phyloP scores from a whole-genome alignment of 2,797 vertebrate genomes.

The Notoglanidium macrostoma region DNA sequence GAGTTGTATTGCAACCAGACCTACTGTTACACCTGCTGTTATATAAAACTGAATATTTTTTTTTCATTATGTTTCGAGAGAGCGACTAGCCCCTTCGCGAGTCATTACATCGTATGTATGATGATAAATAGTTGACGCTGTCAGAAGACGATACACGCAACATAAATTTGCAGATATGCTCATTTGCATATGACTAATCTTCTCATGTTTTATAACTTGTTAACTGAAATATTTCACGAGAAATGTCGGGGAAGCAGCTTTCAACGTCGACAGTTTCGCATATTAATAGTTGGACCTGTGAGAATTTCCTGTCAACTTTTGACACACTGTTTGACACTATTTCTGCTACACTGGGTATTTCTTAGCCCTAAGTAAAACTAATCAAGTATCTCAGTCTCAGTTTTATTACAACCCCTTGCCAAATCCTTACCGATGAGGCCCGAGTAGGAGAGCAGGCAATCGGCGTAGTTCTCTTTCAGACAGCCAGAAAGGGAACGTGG shows the following conservation, averaged over 20 bases:
- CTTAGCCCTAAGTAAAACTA: background rate
- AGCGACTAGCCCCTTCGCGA: background rate
- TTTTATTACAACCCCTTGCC: background rate
- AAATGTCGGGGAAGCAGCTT: background rate
- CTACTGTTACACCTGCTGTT: background rate
- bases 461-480: constrained; percentile 93
- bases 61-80: background rate
- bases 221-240: background rate
- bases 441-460: constrained; percentile 93
- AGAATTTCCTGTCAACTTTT: background rate
- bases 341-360: background rate
- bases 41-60: background rate
- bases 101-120: background rate
- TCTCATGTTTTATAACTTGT: background rate
- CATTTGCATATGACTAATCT: background rate
- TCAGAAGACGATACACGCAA: background rate
- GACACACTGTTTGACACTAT: background rate
- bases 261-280: background rate
- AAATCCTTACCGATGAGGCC: constrained; percentile 91
- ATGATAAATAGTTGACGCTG: background rate
- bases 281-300: background rate
- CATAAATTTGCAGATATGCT: background rate
- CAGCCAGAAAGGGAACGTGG: constrained; percentile 88
- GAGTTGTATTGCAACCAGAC: background rate
- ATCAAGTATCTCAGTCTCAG: background rate